These are phyloP conservation scores for Oxyruncus cristatus DNA, from an alignment of 2,113 vertebrate genomes.

Conservation along the genomic window DNA sequence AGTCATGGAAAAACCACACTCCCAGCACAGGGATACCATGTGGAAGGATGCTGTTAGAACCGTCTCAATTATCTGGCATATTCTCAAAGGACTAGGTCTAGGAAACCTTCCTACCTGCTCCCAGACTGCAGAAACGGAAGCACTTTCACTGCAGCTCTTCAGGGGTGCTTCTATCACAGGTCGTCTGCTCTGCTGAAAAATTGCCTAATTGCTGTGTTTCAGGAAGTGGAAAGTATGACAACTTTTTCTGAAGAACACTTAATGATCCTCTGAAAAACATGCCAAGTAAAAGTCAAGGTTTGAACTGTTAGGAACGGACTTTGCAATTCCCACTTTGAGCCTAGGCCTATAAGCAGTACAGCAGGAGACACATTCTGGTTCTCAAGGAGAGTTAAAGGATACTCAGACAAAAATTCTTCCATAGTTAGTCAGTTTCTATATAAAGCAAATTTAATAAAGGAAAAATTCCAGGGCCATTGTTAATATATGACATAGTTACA, in stretches of 20 bases:
- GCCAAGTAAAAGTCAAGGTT: neutral
- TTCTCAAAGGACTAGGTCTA: neutral
- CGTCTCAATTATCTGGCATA: neutral
- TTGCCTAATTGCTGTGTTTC: neutral
- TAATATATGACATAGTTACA: neutral
- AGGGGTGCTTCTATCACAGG: neutral
- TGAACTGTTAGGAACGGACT: neutral
- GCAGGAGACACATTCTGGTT: neutral
- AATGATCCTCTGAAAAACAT: neutral
- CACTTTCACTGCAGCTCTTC: neutral
- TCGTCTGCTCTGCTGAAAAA: neutral
- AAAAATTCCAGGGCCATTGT: neutral
- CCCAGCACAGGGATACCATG: neutral
- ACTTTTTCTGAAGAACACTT: neutral
- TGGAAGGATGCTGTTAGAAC: neutral
- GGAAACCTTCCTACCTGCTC: neutral
- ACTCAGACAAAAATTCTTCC: neutral
- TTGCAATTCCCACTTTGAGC: neutral
- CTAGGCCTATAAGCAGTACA: neutral
- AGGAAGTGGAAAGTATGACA: neutral
- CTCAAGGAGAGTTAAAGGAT: neutral
- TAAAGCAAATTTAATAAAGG: neutral
- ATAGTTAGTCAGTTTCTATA: neutral
- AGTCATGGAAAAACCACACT: neutral
- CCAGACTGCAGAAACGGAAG: neutral